Conservation (phyloP, 2,888 invertebrate genomes). For the Xestia xanthographa region DNA sequence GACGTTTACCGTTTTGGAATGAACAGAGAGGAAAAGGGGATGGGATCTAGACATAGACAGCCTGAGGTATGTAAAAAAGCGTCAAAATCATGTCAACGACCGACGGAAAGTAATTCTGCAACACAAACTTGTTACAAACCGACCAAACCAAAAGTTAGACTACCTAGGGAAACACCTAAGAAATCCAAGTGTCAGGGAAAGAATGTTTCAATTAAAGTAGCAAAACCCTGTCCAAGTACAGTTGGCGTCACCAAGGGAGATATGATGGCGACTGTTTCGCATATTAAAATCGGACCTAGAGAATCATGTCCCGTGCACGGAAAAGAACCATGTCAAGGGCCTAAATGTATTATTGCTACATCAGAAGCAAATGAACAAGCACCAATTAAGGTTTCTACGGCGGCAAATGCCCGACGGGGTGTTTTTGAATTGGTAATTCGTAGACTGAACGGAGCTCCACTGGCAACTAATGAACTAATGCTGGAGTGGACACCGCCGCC, state of each 20-base stretch:
- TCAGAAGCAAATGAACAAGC: constrained; percentile 73
- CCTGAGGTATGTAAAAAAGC: not conserved
- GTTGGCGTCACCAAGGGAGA: constrained; percentile 73
- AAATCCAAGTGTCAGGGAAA: constrained; percentile 56
- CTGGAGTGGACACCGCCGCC: constrained; percentile 87
- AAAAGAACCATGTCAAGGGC: constrained; percentile 80
- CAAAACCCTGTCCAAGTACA: constrained; percentile 72
- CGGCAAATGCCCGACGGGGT: constrained; percentile 83
- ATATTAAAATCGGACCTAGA: constrained; percentile 82
- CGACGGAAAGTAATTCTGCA: not conserved
- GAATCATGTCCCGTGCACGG: constrained; percentile 81
- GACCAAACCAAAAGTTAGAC: not conserved
- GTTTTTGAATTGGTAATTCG: constrained; percentile 87
- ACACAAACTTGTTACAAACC: not conserved
- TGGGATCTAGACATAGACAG: constrained; percentile 72
- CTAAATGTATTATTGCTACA: constrained; percentile 78
- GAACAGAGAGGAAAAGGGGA: constrained; percentile 76
- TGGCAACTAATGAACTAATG: constrained; percentile 86
- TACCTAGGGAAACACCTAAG: not conserved
- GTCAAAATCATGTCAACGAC: constrained; percentile 1
- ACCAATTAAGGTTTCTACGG: constrained; percentile 81
- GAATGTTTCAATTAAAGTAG: constrained; percentile 78
- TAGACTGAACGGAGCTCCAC: constrained; percentile 82
- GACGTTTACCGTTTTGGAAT: constrained; percentile 82
- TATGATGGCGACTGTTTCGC: constrained; percentile 82